Evolutionary conservation across 2,888 invertebrate species (phyloP), one percentile per base, ranked within the genome.

Genomic region (Spodoptera littoralis): DNA sequence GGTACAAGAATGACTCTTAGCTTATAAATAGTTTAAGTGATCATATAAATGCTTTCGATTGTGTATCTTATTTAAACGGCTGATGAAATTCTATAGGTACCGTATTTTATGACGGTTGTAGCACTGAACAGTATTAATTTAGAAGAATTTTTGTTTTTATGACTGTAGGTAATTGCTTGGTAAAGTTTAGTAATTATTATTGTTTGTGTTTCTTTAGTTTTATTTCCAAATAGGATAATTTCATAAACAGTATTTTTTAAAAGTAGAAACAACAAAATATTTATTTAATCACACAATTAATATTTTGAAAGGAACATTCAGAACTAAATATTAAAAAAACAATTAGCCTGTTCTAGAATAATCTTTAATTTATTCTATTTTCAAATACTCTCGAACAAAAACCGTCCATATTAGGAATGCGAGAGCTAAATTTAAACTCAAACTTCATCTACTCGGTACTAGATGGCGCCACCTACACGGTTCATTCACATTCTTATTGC

Each of bases 381-480:
- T 44, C 0, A 11, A 46, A 43, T 5, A 2, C 8, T 0, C 0
- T n/a, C 9, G 1, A 24, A 22, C 4, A 18, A 48, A 45, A 51
- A 9, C 12, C 11, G 41, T 27, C 1, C 9, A 11, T 27, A 13
- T 11, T 50, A 11, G 11, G 11, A 48, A 45, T 56, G 4, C 0
- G 6, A 8, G 11, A 8, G 11, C 6, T 11, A 27, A 27, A 18
- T 47, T 45, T 27, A 27, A 44, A 27, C 43, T 0, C 4, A 46
- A 53, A 71, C 71, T 82, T 77, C 58, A 4, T 36, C 77, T 84
- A 87, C 70, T 78, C 77, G 66, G 60, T 73, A 79, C 82, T 70
- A 90, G 90, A 87, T 89, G 89, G 87, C 89, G 88, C 60, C 75
- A 79, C 60, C 4, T 1, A 53, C 22, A 56, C 8, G 12, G 36